Evolutionary conservation across 2,888 invertebrate species (phyloP), one percentile per base, ranked within the genome.

Genomic region (Drosophila antonietae): DNA sequence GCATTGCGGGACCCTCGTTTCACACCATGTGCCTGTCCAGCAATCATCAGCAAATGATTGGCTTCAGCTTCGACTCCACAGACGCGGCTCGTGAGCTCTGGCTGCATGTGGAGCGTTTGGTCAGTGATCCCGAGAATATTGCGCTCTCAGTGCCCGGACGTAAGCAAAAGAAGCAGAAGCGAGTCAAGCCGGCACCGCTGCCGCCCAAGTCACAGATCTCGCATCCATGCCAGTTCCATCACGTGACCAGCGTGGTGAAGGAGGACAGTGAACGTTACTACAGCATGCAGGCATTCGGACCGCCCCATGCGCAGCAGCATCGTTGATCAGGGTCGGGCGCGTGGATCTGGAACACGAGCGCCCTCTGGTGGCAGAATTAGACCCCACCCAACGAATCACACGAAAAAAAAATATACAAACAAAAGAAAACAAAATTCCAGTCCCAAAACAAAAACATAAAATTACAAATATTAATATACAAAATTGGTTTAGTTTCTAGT

Each of bases 141-240:
- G 95, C 95, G 33, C 93, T 96, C 46, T 96, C 96, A 23, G 94
- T 95, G 37, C 95, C 96, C n/a, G 95, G 95, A 7, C 92, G 93
- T 56, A 94, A 94, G 92, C 93, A 95, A 93, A 94, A 95, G 92
- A 88, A 88, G 20, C 91, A 91, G 73, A 94, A 94, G 78, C 91
- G 93, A 12, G 93, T 92, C 7, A 95, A 95, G 91, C 94, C 94
- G 52, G 93, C 94, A 6, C 94, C 94, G 49, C 92, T 96, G 70
- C 96, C 97, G 23, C 95, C 95, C 56, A 97, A 97, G 92, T 95
- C 95, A 68, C 96, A 97, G 92, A 97, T 97, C 80, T 97, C 97
- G 53, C 95, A 95, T 91, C 97, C 97, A 1, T 97, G 97, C 91
- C 96, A 96, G 90, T 97, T 97, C 92, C 96, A 96, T 83, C 97